Conservation (phyloP, 2,113 vertebrate genomes). For the Sapayoa aenigma region DNA sequence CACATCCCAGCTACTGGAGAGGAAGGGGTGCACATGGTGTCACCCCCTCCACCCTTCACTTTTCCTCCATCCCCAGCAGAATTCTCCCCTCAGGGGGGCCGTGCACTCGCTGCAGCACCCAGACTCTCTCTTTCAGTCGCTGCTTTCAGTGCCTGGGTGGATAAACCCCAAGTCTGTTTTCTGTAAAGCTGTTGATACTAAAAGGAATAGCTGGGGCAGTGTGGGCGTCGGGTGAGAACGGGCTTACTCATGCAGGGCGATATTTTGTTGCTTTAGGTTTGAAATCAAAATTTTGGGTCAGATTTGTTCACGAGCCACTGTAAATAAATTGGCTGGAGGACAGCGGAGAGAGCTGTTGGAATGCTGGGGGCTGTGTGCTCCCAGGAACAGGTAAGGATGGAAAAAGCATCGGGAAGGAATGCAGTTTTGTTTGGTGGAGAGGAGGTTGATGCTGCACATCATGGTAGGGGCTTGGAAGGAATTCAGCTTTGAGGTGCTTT, state of each 20-base stretch:
- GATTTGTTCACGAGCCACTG: fast-evolving
- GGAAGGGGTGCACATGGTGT: neutral
- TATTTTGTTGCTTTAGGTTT: neutral
- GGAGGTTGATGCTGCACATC: fast-evolving
- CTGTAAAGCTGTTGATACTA: slow-evolving; percentile 17
- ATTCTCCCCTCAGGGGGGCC: neutral
- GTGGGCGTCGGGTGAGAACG: slow-evolving; percentile 44
- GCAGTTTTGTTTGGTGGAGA: fast-evolving
- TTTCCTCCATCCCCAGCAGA: neutral
- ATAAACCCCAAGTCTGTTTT: neutral
- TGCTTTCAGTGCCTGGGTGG: neutral
- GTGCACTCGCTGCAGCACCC: fast-evolving
- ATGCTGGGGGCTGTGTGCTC: neutral
- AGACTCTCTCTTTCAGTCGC: neutral
- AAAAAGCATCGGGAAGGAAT: neutral
- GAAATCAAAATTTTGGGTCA: neutral
- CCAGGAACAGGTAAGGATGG: neutral
- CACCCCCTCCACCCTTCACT: fast-evolving
- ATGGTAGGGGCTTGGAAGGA: fast-evolving
- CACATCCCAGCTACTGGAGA: fast-evolving
- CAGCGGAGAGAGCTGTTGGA: neutral
- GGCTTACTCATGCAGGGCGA: neutral
- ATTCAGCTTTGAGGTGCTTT: neutral
- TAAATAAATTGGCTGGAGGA: neutral
- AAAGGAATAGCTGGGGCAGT: slow-evolving; percentile 21